Evolutionary conservation across 2,888 invertebrate species (phyloP), one percentile per base, ranked within the genome.

Genomic region (Ochropacha duplaris): DNA sequence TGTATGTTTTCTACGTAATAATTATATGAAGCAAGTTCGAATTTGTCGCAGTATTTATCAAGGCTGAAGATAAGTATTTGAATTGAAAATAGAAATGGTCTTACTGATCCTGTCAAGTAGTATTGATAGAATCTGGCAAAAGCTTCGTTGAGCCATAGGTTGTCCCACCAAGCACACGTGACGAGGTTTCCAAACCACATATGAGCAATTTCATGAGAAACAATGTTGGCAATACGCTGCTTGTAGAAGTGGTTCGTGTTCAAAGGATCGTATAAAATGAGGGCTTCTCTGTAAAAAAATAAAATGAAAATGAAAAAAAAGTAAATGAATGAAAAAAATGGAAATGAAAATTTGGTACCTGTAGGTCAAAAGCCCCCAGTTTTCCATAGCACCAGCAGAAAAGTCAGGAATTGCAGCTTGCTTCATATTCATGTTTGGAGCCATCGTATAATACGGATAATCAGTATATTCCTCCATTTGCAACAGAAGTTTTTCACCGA

Each of bases 101-200:
- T 78, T 83, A 94, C 94, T 74, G 76, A 64, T 0, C 90, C 89
- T 6, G 94, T 94, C 8, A 94, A 92, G 57, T 93, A 94, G 79
- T 96, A 96, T 78, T 97, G 95, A 72, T 96, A 96, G 79, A 94
- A 96, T 68, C 94, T 91, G 0, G 96, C 96, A 61, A 96, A 96
- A 8, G 93, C 95, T 79, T 95, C 95, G 72, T 94, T 95, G 0
- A 96, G 86, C 96, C 96, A 96, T 1, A 95, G 89, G 69, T 94
- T 94, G 59, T 94, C 93, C 96, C 96, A 96, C 96, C 96, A 96
- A 36, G 94, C 94, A 57, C 95, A 94, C 0, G 96, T 96, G 19
- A 96, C 95, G 19, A 95, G 87, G 76, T 96, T 96, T 6, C 97
- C 97, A 69, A 97, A 96, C 96, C 97, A 97, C 93, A 95, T 96